Conservation (phyloP, 2,888 invertebrate genomes). For the Acleris literana region DNA sequence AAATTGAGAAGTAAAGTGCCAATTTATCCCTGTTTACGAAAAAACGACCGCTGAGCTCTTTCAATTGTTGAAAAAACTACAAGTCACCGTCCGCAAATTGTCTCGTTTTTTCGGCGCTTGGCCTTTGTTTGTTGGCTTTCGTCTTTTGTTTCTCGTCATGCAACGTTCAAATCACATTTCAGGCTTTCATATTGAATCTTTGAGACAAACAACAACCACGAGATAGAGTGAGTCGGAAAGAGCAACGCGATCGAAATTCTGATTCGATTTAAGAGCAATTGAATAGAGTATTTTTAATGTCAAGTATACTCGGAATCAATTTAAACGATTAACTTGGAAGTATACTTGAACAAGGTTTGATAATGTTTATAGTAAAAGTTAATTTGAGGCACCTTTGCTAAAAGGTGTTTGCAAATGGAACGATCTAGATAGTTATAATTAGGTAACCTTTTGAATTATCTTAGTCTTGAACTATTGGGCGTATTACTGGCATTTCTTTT, state of each 20-base stretch:
- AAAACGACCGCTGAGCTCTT: conserved; percentile 11
- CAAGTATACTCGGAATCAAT: conserved; percentile 21
- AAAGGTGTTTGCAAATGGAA: background rate
- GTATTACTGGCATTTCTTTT: too few species aligned
- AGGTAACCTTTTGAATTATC: too few species aligned
- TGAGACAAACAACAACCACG: conserved; percentile 27
- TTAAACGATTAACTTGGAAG: background rate
- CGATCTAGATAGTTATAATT: too few species aligned
- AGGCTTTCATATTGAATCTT: conserved; percentile 55
- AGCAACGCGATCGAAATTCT: conserved; percentile 21
- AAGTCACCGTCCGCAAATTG: conserved; percentile 24
- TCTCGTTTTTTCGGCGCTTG: conserved; percentile 41
- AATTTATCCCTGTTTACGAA: conserved; percentile 11
- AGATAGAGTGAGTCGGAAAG: conserved; percentile 26
- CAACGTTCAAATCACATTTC: conserved; percentile 62
- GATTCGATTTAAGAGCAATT: conserved; percentile 21
- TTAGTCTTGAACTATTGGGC: too few species aligned
- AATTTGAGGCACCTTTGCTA: background rate
- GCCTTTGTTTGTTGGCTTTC: conserved; percentile 31
- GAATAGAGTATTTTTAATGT: conserved; percentile 14
- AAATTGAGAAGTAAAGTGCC: conserved; percentile 2
- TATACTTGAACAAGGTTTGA: background rate
- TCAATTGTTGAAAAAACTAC: conserved; percentile 21
- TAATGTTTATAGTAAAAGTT: background rate
- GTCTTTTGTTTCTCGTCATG: conserved; percentile 59